Evolutionary conservation across 1,140 invertebrate genomes (phyloP).

Genomic region (Calosoma granatense): DNA sequence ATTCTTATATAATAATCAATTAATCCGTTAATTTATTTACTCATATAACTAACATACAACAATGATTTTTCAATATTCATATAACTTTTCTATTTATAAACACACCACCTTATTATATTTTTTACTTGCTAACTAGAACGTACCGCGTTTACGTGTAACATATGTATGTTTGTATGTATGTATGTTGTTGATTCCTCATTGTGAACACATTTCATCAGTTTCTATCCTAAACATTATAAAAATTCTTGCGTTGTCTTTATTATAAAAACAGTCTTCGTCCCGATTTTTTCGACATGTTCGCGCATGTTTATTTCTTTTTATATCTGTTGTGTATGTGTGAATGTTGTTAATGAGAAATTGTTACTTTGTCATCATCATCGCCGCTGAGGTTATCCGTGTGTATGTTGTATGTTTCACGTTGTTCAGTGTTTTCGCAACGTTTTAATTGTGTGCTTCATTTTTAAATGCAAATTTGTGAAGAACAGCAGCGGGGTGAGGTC

Average conservation of each 20-base stretch:
- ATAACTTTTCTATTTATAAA: not conserved
- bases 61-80: not conserved
- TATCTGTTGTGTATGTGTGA: not conserved
- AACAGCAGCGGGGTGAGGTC: not conserved
- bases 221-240: not conserved
- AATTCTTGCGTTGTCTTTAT: not conserved
- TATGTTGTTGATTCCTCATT: not conserved
- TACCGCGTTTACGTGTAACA: not conserved
- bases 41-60: not conserved
- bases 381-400: not conserved
- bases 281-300: not conserved
- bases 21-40: no score
- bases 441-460: not conserved
- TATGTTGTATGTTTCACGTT: no score
- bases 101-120: not conserved
- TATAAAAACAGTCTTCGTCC: not conserved
- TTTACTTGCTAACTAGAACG: not conserved
- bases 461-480: slow-evolving; percentile 3
- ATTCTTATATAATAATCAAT: not conserved
- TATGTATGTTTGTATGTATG: not conserved
- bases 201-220: slow-evolving; percentile 2
- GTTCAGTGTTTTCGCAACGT: not conserved
- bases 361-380: not conserved
- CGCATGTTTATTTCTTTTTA: not conserved
- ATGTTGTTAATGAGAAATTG: not conserved